A percentile compares a stretch with the other conserved stretches of the same genome.
phyloP scores from a whole-genome alignment of 2,113 vertebrate species.

The Triplophysa siluroides region DNA sequence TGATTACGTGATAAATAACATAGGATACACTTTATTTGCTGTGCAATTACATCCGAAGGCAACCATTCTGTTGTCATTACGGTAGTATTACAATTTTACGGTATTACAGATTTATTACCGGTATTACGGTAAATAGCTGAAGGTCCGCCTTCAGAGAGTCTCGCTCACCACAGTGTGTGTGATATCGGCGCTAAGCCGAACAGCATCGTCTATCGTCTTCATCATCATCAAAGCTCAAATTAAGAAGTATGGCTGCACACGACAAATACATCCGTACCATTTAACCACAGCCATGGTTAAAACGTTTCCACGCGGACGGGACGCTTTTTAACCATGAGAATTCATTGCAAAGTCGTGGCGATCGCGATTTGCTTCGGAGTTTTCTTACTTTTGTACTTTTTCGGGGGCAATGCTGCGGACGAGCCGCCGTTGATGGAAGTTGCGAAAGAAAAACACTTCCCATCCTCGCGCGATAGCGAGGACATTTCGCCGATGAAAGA shows the following conservation, averaged over 20 bases:
- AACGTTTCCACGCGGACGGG: slow-evolving; percentile 42
- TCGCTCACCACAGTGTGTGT: slow-evolving; percentile 61
- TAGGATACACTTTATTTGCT: too few species aligned
- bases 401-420: slow-evolving; percentile 69
- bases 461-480: slow-evolving; percentile 12
- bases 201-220: slow-evolving; percentile 69
- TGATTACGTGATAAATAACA: too few species aligned
- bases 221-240: slow-evolving; percentile 61
- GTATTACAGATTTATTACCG: neutral
- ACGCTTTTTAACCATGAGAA: slow-evolving; percentile 71
- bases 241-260: slow-evolving; percentile 64
- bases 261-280: slow-evolving; percentile 50
- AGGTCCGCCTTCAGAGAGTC: slow-evolving; percentile 65
- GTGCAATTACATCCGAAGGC: neutral
- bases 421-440: slow-evolving; percentile 68
- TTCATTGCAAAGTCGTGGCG: slow-evolving; percentile 70
- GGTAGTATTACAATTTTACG: neutral
- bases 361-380: slow-evolving; percentile 74
- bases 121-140: slow-evolving; percentile 65
- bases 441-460: slow-evolving; percentile 52
- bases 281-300: slow-evolving; percentile 66
- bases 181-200: slow-evolving; percentile 58
- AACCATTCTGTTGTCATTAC: neutral
- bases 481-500: slow-evolving; percentile 61
- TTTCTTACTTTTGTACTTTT: slow-evolving; percentile 81